Evolutionary conservation across 2,113 vertebrate genomes (phyloP).

Genomic region (Glaucidium brasilianum): DNA sequence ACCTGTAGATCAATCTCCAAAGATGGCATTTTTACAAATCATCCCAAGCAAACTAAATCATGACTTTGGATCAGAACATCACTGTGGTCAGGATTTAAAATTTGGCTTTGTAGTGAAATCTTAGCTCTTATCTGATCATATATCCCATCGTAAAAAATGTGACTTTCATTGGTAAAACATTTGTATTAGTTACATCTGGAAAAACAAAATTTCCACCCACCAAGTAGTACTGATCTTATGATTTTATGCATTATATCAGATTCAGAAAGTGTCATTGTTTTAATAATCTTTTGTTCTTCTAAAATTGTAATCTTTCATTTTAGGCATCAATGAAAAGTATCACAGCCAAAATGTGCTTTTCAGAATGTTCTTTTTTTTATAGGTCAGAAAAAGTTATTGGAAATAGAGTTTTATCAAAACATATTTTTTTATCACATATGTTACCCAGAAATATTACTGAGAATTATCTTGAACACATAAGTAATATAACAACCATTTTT

Average conservation of each 20-base stretch:
- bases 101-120: neutral
- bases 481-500: neutral
- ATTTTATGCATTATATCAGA: neutral
- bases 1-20: neutral
- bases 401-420: neutral
- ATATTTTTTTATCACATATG: neutral
- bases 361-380: neutral
- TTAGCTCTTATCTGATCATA: neutral
- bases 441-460: neutral
- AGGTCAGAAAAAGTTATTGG: neutral
- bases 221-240: neutral
- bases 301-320: neutral
- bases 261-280: neutral
- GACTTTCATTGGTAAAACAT: neutral
- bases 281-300: neutral
- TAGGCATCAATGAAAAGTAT: neutral
- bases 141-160: neutral
- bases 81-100: neutral
- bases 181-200: neutral
- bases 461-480: neutral
- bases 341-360: neutral
- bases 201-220: neutral
- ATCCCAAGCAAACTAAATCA: neutral
- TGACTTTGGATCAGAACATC: neutral
- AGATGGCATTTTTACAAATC: rapidly evolving